These are phyloP conservation scores for Heteropelma amictum DNA, from an alignment of 2,888 invertebrate genomes.

Conservation along the genomic window DNA sequence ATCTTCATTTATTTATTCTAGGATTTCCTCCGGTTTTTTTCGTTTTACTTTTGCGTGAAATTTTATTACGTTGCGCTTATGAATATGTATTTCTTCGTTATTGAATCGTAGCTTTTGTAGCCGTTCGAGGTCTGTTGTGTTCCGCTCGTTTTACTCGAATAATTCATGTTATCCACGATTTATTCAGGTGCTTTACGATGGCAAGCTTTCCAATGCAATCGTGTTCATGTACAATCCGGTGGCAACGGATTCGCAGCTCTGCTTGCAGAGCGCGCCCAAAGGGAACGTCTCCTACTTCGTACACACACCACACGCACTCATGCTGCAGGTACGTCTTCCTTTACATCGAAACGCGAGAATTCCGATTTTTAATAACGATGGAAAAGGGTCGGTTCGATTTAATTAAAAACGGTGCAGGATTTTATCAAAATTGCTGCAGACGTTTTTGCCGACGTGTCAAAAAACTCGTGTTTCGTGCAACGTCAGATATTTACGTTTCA, in stretches of 20 bases:
- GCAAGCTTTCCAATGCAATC: constrained; percentile 96
- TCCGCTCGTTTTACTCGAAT: neutral
- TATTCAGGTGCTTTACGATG: constrained; percentile 97
- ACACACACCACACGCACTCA: constrained; percentile 99
- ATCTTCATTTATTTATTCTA: no score
- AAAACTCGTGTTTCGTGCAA: no score
- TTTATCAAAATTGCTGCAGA: no score
- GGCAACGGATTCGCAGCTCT: constrained; percentile 99
- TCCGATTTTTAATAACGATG: no score
- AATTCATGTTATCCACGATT: constrained; percentile 15
- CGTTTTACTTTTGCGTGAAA: constrained; percentile 6
- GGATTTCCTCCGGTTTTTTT: no score
- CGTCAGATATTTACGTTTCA: no score
- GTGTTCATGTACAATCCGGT: constrained; percentile 99
- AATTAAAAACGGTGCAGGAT: no score
- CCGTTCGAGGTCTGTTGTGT: neutral
- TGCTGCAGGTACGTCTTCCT: constrained; percentile 94
- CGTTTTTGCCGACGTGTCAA: no score
- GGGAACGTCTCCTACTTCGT: constrained; percentile 98
- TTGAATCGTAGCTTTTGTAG: constrained; percentile 33
- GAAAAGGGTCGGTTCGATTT: no score
- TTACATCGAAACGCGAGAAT: no score
- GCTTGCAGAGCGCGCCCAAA: constrained; percentile 98
- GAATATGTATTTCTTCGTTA: constrained; percentile 26
- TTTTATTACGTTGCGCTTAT: constrained; percentile 33